Base-by-base conservation (phyloP, 2,888 invertebrate genomes). In the Anarsia innoxiella region DNA sequence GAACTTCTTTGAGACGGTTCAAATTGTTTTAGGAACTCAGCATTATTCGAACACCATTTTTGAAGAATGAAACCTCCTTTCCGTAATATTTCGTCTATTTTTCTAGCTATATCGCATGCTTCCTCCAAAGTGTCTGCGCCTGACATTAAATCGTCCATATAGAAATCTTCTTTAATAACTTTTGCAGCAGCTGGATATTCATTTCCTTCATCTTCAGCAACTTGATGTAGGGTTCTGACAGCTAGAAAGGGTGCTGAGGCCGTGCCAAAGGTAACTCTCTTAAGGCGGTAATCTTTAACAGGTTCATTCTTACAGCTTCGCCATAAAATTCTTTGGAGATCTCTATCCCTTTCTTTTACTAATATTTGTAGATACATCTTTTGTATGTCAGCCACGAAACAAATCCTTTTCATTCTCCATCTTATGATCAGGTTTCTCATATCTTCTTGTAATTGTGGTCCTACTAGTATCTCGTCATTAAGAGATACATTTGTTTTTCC, bases 281-380 rank as follows among this genome's bases (percentile, higher is more conserved):
- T 11, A 12, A 54, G 16, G 27, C 39, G 28, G 31, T 42, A 51
- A 9, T 53, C 43, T 8, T 48, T 29, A 1, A 49, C 31, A 11
- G 32, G 13, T 5, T 27, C 12, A 10, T 28, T 23, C 5, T 33
- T 23, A 33, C 33, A 16, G 26, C 40, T 37, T 3, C 48, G 14
- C 45, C 45, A 48, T 1, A 42, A 8, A 12, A 44, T 10, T 1
- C 44, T 11, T 19, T 45, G 45, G 12, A 32, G 42, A 10, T 41
- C 35, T 3, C 19, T n/a, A 14, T 44, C 31, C 14, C 31, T 19
- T 3, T 33, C 12, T 9, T 8, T 11, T 5, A 45, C 34, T 8
- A 11, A 28, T 2, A 46, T 30, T 30, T 44, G 44, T 2, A 42
- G 29, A 26, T 55, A 61, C 56, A 61, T 61, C 44, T 61, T 51